These are phyloP conservation scores for Semibalanus balanoides DNA, from an alignment of 1,140 invertebrate species.

Conservation along the genomic window DNA sequence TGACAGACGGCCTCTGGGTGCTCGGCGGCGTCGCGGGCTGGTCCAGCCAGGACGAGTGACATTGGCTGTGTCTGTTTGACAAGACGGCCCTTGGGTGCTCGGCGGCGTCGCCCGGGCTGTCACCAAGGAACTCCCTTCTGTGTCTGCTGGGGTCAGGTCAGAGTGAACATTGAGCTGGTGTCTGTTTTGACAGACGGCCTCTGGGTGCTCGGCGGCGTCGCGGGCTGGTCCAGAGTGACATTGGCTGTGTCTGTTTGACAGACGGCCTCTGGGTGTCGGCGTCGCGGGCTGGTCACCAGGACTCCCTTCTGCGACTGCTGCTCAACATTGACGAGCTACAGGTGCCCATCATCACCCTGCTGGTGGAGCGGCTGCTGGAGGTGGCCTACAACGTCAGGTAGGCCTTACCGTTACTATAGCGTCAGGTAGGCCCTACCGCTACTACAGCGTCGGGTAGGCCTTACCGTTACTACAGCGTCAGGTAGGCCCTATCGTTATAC, in stretches of 20 bases:
- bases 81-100: background rate
- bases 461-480: too few species aligned
- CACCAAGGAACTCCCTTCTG: too few species aligned
- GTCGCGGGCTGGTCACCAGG: conserved; percentile 15
- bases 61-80: background rate
- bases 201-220: conserved; percentile 6
- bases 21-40: background rate
- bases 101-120: background rate
- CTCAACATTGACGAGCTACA: conserved; percentile 20
- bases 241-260: background rate
- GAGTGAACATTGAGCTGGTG: background rate
- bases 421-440: too few species aligned
- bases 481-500: too few species aligned
- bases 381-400: too few species aligned
- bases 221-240: conserved; percentile 12
- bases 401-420: too few species aligned
- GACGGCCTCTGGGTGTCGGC: conserved; percentile 14
- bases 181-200: background rate
- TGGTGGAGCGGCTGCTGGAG: conserved; percentile 19
- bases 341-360: conserved; percentile 15
- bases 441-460: too few species aligned
- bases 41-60: background rate
- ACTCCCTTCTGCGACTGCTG: conserved; percentile 18
- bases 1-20: background rate
- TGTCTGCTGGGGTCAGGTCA: too few species aligned